Evolutionary conservation across 1,140 invertebrate species (phyloP).

Genomic region (Philaenus spumarius): DNA sequence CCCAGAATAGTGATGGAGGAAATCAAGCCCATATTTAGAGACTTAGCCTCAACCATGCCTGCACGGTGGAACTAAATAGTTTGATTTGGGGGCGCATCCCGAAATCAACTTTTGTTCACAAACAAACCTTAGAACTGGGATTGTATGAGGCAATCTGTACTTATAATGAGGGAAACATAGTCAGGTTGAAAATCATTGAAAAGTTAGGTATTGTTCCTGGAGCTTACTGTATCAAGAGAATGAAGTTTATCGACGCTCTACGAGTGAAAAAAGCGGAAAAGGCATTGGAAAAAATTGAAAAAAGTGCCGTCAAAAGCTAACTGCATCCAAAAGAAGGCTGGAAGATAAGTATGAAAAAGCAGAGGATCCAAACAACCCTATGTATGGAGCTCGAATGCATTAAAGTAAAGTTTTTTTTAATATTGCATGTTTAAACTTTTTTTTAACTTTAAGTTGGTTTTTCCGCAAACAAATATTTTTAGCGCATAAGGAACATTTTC

Average conservation of each 20-base stretch:
- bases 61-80: constrained; percentile 13
- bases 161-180: constrained; percentile 13
- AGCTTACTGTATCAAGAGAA: constrained; percentile 1
- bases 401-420: not conserved
- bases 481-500: no score
- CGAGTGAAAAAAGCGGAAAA: constrained; percentile 3
- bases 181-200: constrained; percentile 2
- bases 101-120: constrained; percentile 1
- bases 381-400: constrained; percentile 3
- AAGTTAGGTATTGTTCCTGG: constrained; percentile 3
- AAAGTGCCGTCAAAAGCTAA: not conserved
- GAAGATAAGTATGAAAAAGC: no score
- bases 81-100: no score
- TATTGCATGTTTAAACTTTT: not conserved
- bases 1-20: constrained; percentile 13
- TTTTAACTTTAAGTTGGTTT: constrained; percentile 1
- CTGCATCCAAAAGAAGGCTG: not conserved
- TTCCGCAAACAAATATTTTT: not conserved
- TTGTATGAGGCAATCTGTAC: constrained; percentile 15
- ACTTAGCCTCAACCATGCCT: constrained; percentile 13
- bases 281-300: not conserved
- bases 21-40: constrained; percentile 22
- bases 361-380: constrained; percentile 2
- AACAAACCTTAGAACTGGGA: constrained; percentile 3
- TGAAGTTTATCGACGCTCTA: constrained; percentile 3